A percentile compares a stretch with the other conserved stretches of the same genome.
phyloP scores from a whole-genome alignment of 2,888 invertebrate genomes.

The Trachelus iudaicus region DNA sequence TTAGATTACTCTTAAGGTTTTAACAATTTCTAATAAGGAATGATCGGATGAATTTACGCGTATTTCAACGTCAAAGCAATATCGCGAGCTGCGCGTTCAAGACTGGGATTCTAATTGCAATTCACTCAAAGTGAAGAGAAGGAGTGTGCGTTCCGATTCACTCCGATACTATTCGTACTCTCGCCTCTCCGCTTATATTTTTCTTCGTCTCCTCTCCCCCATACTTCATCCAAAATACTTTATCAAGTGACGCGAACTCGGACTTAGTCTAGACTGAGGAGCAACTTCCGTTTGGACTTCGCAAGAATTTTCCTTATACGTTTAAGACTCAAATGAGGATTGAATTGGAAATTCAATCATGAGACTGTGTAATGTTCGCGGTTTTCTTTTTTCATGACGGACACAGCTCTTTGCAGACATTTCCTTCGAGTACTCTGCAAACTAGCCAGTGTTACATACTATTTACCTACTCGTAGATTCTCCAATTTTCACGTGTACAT shows the following conservation, averaged over 20 bases:
- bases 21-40: slow-evolving; percentile 21
- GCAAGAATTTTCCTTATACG: neutral
- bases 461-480: neutral
- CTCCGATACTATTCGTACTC: neutral
- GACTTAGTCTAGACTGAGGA: neutral
- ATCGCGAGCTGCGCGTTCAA: neutral
- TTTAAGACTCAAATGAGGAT: neutral
- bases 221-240: neutral
- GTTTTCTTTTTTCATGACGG: neutral
- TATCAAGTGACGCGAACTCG: neutral
- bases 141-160: neutral
- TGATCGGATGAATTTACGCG: slow-evolving; percentile 14
- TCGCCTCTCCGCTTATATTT: neutral
- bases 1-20: slow-evolving; percentile 18
- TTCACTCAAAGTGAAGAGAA: neutral
- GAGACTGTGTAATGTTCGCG: neutral
- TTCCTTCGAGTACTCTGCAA: neutral
- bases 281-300: neutral
- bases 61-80: slow-evolving; percentile 8
- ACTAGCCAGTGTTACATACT: neutral
- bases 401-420: neutral
- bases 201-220: neutral
- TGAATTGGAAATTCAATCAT: neutral
- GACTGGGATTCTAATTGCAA: neutral
- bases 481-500: slow-evolving; percentile 5